Evolutionary conservation across 2,888 invertebrate species (phyloP).

Genomic region (Apotomis capreana): DNA sequence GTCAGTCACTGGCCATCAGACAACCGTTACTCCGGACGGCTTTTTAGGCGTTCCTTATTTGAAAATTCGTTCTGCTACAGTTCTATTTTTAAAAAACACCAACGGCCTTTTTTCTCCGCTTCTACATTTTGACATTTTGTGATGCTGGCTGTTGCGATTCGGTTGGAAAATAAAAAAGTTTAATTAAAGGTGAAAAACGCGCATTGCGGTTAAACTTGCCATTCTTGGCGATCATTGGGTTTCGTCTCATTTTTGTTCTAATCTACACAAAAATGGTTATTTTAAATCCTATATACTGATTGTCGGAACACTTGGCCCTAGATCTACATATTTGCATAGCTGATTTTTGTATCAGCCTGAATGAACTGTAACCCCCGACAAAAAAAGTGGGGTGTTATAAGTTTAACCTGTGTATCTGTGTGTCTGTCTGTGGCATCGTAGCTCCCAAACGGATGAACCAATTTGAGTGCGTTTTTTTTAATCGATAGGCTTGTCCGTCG

Average conservation of each 20-base stretch:
- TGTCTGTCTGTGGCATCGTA: no score
- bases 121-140: conserved; percentile 46
- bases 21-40: conserved; percentile 62
- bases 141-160: conserved; percentile 35
- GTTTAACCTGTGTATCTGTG: no score
- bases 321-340: no score
- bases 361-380: no score
- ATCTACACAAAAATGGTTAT: no score
- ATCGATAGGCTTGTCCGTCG: no score
- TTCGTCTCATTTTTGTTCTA: conserved; percentile 11
- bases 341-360: no score
- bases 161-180: conserved; percentile 29
- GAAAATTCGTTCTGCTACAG: conserved; percentile 64
- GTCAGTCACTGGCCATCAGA: conserved; percentile 53
- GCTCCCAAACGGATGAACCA: no score
- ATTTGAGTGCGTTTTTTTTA: no score
- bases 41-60: conserved; percentile 61
- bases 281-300: no score
- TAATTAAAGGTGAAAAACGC: conserved; percentile 29
- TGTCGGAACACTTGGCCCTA: no score
- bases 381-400: no score
- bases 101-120: conserved; percentile 43
- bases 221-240: conserved; percentile 32
- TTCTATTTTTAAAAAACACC: conserved; percentile 52
- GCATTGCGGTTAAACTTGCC: conserved; percentile 25